Percentiles rank a stretch among this genome's conserved stretches.
These are phyloP conservation scores for Pseudoips prasinana DNA, from an alignment of 2,888 invertebrate species.

Conservation along the genomic window DNA sequence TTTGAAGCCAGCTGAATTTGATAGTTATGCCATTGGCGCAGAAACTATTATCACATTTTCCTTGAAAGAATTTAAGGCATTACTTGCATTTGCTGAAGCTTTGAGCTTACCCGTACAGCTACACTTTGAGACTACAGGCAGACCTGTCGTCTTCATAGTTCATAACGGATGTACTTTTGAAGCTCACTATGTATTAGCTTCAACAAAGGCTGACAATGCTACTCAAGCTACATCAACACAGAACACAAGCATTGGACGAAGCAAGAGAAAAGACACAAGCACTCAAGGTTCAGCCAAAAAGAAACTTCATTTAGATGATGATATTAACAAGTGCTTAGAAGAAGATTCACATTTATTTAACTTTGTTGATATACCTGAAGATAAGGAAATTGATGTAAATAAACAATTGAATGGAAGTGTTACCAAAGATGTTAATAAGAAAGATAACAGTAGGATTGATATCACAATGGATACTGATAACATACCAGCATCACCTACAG, in stretches of 20 bases:
- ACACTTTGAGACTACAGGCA: constrained; percentile 89
- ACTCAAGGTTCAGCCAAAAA: constrained; percentile 49
- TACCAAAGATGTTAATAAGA: constrained; percentile 19
- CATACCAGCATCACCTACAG: constrained; percentile 83
- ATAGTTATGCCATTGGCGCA: constrained; percentile 82
- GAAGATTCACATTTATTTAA: constrained; percentile 77
- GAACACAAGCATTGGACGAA: constrained; percentile 58
- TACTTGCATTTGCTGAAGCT: constrained; percentile 90
- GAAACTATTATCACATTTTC: constrained; percentile 92
- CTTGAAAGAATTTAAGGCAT: constrained; percentile 91
- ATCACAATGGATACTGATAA: constrained; percentile 66
- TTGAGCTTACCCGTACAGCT: constrained; percentile 85
- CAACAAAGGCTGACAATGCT: constrained; percentile 83
- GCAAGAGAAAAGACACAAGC: constrained; percentile 49
- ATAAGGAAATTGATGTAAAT: constrained; percentile 20
- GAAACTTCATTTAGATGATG: constrained; percentile 62
- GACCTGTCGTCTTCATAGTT: constrained; percentile 89
- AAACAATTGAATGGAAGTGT: constrained; percentile 32
- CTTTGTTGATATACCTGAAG: constrained; percentile 68
- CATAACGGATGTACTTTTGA: constrained; percentile 88
- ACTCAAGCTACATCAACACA: constrained; percentile 61
- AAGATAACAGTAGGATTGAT: constrained; percentile 28
- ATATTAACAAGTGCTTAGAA: constrained; percentile 65
- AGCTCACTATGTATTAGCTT: constrained; percentile 90
- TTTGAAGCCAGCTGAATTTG: constrained; percentile 88